Evolutionary conservation across 2,888 invertebrate genomes (phyloP), one percentile per base, ranked within the genome.

Genomic region (Melieria crassipennis): DNA sequence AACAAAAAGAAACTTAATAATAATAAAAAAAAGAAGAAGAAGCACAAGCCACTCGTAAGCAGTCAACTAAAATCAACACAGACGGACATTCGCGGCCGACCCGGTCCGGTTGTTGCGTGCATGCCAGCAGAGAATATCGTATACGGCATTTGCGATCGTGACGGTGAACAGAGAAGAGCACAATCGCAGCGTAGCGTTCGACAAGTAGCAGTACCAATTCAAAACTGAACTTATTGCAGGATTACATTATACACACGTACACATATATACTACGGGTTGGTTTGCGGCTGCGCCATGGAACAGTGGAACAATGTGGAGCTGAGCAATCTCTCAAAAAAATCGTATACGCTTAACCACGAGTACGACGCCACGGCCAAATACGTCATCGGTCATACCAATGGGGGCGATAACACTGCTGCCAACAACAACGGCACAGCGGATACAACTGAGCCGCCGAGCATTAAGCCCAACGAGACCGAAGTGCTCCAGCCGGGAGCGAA

Each of bases 401-500:
- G 64, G 42, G 72, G 69, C 50, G 60, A 11, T 13, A 10, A 67
- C 46, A 11, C 7, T 11, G 68, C 71, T 13, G 73, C 56, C 11
- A 61, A 61, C 45, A 71, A n/a, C 10, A 72, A 66, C 52, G 48
- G 47, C 16, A 56, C 65, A 45, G 48, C 42, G 50, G 75, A 52
- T 71, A 6, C 30, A 45, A 48, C 60, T 30, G 11, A 67, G 5
- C 43, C 76, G 13, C 45, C 47, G 42, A 58, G 45, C 6, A 16
- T 16, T 4, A 55, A 64, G 48, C 48, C 62, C 9, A 66, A 61
- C 45, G 48, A 70, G 55, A 72, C 48, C 45, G 75, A 73, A 66
- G 66, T 82, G 9, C 79, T 87, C 11, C 78, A 85, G 70, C 87
- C 87, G 0, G 87, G 87, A 4, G 82, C 83, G 1, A 82, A 84